Conservation (phyloP, 2,113 vertebrate species). For the Saccopteryx bilineata region DNA sequence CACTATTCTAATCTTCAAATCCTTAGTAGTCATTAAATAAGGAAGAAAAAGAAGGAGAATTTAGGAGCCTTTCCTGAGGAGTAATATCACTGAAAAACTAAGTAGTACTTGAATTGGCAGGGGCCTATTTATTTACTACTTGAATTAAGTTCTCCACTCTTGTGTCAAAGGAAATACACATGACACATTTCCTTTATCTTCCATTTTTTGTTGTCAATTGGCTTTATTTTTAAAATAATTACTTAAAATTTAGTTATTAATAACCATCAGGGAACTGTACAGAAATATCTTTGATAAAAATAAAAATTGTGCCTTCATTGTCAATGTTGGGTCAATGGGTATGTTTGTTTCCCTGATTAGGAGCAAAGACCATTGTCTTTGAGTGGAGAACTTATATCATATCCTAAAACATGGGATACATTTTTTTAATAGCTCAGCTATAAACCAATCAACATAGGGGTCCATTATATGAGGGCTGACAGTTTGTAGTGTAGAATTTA, state of each 20-base stretch:
- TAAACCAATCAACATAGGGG: constrained; percentile 78
- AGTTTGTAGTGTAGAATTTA: constrained; percentile 82
- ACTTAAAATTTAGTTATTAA: neutral
- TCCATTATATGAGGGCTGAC: constrained; percentile 67
- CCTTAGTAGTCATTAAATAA: neutral
- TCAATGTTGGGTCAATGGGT: neutral
- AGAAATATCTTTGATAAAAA: constrained; percentile 38
- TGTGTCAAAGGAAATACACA: neutral
- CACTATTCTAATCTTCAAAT: neutral
- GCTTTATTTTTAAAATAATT: constrained; percentile 27
- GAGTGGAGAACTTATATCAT: constrained; percentile 61
- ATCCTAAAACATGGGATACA: constrained; percentile 71
- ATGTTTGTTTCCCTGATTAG: neutral
- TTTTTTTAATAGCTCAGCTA: constrained; percentile 76
- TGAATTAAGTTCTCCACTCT: constrained; percentile 2
- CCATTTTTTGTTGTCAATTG: neutral
- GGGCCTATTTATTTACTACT: constrained; percentile 8
- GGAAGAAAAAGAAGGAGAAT: neutral
- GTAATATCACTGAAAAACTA: neutral
- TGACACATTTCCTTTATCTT: neutral
- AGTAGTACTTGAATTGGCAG: neutral
- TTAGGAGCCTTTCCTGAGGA: neutral
- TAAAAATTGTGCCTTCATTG: neutral
- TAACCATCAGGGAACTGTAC: neutral
- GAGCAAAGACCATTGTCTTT: constrained; percentile 65